These are phyloP conservation scores for Chrysodeixis includens DNA, from an alignment of 2,888 invertebrate genomes.

Conservation along the genomic window DNA sequence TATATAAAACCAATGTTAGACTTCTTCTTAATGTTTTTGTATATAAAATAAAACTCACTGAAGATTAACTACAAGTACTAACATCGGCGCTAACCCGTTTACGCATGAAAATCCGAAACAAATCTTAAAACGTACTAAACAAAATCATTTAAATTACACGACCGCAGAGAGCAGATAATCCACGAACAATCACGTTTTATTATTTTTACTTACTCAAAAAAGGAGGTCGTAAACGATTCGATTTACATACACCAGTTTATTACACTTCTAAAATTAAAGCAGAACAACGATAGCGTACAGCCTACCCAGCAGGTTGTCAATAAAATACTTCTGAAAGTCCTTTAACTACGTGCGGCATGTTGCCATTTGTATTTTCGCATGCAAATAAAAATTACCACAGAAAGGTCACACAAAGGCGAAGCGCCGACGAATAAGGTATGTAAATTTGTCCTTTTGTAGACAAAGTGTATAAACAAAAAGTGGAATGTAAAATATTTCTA, in stretches of 20 bases:
- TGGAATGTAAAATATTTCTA: conserved; percentile 52
- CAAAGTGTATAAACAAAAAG: conserved; percentile 58
- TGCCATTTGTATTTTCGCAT: conserved; percentile 56
- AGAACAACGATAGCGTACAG: conserved; percentile 23
- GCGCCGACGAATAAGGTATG: conserved; percentile 62
- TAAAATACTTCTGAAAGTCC: conserved; percentile 51
- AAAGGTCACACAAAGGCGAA: conserved; percentile 62
- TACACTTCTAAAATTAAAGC: conserved; percentile 31
- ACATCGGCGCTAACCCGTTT: not conserved
- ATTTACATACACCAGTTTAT: conserved; percentile 17
- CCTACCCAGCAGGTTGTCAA: conserved; percentile 32
- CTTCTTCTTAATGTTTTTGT: no score
- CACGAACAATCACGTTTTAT: conserved; percentile 9
- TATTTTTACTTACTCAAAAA: conserved; percentile 14
- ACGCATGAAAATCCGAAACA: not conserved
- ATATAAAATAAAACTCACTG: no score
- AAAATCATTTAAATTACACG: conserved; percentile 3
- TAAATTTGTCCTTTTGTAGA: conserved; percentile 65
- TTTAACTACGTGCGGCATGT: conserved; percentile 44
- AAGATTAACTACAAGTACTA: not conserved
- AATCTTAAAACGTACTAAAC: conserved; percentile 2
- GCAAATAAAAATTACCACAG: conserved; percentile 69
- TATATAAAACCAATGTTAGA: no score
- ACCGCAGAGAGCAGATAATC: not conserved
- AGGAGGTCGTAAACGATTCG: conserved; percentile 17